These are phyloP conservation scores for Peromyscus eremicus DNA, from an alignment of 2,797 vertebrate genomes.

Conservation along the genomic window DNA sequence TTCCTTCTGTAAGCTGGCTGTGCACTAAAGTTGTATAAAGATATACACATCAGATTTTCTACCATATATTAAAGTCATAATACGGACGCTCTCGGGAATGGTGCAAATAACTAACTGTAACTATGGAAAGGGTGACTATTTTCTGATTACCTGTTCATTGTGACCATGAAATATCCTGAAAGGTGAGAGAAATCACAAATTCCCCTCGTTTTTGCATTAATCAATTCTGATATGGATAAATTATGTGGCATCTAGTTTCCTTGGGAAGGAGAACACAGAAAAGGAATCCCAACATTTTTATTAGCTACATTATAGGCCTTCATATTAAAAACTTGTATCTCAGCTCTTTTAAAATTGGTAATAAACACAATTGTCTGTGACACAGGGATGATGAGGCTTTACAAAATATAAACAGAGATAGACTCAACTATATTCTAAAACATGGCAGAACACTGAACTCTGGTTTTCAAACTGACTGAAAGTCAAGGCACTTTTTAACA, in stretches of 20 bases:
- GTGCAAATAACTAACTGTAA: neutral
- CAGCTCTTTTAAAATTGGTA: neutral
- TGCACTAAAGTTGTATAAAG: conserved; percentile 56
- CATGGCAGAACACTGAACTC: conserved; percentile 29
- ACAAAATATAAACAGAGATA: neutral
- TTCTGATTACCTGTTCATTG: conserved; percentile 11
- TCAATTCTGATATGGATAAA: conserved; percentile 21
- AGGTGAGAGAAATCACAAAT: neutral
- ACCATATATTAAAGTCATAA: conserved; percentile 17
- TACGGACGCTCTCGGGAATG: conserved; percentile 26
- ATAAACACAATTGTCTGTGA: conserved; percentile 22
- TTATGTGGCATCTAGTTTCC: neutral
- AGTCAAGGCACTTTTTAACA: conserved; percentile 47
- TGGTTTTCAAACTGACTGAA: conserved; percentile 45
- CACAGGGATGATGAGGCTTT: neutral
- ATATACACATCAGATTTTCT: neutral
- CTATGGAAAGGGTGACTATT: neutral
- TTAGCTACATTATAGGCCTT: neutral
- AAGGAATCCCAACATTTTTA: neutral
- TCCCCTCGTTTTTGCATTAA: neutral
- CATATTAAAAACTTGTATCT: neutral
- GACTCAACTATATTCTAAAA: conserved; percentile 1
- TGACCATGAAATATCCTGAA: neutral
- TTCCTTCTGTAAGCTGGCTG: conserved; percentile 19
- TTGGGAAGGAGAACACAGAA: neutral